These are phyloP conservation scores for Aphelenchoides fujianensis DNA, from an alignment of 1,140 invertebrate species.

Conservation along the genomic window DNA sequence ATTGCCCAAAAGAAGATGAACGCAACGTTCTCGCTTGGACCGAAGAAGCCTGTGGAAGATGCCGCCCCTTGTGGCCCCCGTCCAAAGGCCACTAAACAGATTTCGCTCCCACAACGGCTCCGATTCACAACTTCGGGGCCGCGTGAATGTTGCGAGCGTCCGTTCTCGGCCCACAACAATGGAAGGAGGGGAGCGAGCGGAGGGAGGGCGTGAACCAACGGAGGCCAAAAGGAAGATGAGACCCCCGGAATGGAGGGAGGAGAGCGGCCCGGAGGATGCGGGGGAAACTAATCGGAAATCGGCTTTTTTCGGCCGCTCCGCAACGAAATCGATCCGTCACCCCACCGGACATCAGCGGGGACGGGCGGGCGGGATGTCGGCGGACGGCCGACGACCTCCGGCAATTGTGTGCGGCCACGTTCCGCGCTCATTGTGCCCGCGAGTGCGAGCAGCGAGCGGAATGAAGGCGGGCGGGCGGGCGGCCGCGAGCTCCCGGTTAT, in stretches of 20 bases:
- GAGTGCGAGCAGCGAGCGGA: neutral
- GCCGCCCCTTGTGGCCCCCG: neutral
- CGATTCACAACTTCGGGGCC: neutral
- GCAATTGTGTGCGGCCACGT: neutral
- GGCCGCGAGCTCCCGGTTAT: neutral
- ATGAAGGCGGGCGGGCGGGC: slow-evolving; percentile 5
- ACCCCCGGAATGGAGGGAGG: neutral
- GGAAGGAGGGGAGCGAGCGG: neutral
- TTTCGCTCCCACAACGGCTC: neutral
- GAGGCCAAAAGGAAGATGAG: neutral
- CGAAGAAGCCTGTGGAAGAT: neutral
- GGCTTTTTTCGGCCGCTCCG: neutral
- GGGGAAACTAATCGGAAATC: too few species aligned
- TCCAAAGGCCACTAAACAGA: neutral
- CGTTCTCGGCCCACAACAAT: neutral
- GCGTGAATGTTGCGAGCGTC: neutral
- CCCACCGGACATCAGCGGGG: neutral
- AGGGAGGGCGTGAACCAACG: neutral
- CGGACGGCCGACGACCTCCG: neutral
- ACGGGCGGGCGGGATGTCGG: neutral
- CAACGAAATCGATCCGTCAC: neutral
- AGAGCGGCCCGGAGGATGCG: neutral
- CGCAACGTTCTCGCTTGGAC: neutral
- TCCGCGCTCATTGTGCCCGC: neutral
- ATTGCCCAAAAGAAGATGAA: neutral